Conservation (phyloP, 2,113 vertebrate genomes). For the Oryzias woworae region DNA sequence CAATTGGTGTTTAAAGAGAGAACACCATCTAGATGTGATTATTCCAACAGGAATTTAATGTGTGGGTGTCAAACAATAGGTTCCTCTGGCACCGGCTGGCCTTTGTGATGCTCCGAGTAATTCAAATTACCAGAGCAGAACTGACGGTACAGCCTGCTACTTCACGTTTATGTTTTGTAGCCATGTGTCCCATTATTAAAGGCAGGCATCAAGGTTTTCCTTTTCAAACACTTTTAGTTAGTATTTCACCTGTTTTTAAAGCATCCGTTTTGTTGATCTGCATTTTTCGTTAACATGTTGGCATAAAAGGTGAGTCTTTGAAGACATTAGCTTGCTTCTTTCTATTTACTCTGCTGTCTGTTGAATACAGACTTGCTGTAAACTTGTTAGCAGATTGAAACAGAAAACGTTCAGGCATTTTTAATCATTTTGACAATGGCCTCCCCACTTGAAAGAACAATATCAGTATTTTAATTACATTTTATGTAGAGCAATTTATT, state of each 20-base stretch:
- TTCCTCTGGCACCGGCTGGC: no score
- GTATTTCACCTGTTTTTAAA: constrained; percentile 2
- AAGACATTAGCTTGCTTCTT: constrained; percentile 2
- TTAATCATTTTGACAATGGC: no score
- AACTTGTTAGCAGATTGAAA: neutral
- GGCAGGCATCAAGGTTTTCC: neutral
- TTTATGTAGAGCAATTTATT: no score
- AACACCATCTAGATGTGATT: neutral
- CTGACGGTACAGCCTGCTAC: neutral
- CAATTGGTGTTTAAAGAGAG: neutral
- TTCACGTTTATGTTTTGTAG: neutral
- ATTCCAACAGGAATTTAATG: neutral
- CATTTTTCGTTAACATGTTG: neutral
- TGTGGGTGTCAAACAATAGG: neutral
- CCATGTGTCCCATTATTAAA: neutral
- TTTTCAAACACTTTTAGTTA: neutral
- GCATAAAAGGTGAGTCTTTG: neutral
- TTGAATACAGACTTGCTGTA: no score
- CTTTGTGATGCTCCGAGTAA: neutral
- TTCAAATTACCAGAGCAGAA: neutral
- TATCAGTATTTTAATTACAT: no score
- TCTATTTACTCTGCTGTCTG: constrained; percentile 6
- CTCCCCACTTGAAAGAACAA: no score
- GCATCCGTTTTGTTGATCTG: constrained; percentile 1
- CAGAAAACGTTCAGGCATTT: neutral